Evolutionary conservation across 2,797 vertebrate species (phyloP).

Genomic region (Cirrhinus mrigala): DNA sequence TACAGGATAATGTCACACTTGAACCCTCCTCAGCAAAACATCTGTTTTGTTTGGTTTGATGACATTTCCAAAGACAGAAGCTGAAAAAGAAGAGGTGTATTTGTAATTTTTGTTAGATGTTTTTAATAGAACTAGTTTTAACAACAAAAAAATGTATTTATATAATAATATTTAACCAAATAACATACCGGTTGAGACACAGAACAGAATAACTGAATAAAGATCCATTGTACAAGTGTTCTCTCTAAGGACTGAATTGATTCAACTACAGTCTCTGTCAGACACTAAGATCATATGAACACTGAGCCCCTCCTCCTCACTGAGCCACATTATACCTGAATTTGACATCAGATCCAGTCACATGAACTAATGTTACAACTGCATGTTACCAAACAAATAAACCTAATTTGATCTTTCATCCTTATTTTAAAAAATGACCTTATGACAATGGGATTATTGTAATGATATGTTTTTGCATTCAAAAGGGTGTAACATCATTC

Average conservation of each 20-base stretch:
- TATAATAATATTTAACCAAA: too few relatives aligned
- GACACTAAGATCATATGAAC: not conserved
- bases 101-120: not conserved
- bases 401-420: not conserved
- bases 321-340: not conserved
- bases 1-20: not conserved
- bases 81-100: not conserved
- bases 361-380: too few relatives aligned
- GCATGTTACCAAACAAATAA: not conserved
- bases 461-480: too few relatives aligned
- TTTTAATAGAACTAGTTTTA: not conserved
- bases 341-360: not conserved
- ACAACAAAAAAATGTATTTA: not conserved
- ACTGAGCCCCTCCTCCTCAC: conserved; percentile 4
- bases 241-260: not conserved
- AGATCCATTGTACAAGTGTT: conserved; percentile 6
- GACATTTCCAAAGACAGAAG: not conserved
- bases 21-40: not conserved
- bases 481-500: too few relatives aligned
- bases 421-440: too few relatives aligned
- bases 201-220: conserved; percentile 1
- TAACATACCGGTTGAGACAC: not conserved
- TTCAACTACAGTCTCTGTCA: not conserved
- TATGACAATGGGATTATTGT: too few relatives aligned
- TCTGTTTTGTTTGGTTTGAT: not conserved